These are phyloP conservation scores for Python bivittatus DNA, from an alignment of 2,113 vertebrate species.

Conservation along the genomic window DNA sequence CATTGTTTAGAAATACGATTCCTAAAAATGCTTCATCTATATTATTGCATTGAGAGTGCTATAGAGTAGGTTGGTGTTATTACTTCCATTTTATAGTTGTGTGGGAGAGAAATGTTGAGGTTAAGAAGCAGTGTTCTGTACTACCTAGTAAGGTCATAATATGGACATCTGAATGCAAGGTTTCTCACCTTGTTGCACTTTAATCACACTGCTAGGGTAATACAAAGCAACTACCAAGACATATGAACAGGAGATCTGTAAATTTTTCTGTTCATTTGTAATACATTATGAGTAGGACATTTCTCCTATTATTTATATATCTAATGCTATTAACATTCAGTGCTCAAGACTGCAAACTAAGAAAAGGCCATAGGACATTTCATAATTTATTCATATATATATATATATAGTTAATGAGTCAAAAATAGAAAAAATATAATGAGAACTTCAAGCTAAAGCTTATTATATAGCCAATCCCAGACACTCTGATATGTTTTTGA, in stretches of 20 bases:
- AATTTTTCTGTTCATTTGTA: constrained; percentile 28
- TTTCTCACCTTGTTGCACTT: background rate
- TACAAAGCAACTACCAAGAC: constrained; percentile 13
- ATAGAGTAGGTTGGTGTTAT: background rate
- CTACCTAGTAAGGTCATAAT: background rate
- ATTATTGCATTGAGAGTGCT: background rate
- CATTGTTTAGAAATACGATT: background rate
- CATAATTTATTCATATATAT: constrained; percentile 50
- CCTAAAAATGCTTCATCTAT: too few species aligned
- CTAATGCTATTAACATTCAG: constrained; percentile 21
- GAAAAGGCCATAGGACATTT: constrained; percentile 14
- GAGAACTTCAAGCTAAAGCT: background rate
- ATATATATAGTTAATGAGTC: constrained; percentile 52
- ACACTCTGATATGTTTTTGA: background rate
- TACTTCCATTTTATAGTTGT: background rate
- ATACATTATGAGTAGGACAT: constrained; percentile 44
- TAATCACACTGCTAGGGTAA: background rate
- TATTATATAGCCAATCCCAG: constrained; percentile 7
- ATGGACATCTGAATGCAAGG: background rate
- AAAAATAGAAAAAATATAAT: constrained; percentile 19
- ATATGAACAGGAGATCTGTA: constrained; percentile 18
- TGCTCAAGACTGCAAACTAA: constrained; percentile 26
- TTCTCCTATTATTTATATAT: constrained; percentile 33
- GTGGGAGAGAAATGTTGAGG: background rate
- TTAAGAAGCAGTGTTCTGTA: background rate